Evolutionary conservation across 2,888 invertebrate species (phyloP), one percentile per base, ranked within the genome.

Genomic region (Phymatocera aterrima): DNA sequence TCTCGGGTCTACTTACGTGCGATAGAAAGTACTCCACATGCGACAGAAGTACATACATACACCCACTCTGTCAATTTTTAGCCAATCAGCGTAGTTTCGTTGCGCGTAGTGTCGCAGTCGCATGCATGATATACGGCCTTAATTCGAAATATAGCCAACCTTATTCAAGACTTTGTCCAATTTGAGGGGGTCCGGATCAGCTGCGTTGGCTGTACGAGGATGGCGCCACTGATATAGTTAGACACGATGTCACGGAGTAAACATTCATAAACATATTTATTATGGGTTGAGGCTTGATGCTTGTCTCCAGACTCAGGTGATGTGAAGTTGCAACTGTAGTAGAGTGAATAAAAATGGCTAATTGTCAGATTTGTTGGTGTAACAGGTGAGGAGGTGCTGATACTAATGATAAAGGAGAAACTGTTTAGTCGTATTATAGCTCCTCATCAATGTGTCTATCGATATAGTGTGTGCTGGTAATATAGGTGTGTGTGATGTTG

Each of bases 341-440:
- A n/a, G n/a, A n/a, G n/a, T 83, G 84, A 88, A 84, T 84, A 86
- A 88, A 88, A 89, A 90, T 89, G 90, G 89, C 88, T 87, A 90
- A 88, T 89, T 87, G 87, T 87, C 87, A 87, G 87, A 85, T 84
- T 84, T 83, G 84, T 85, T 86, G 86, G 87, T 86, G 86, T 84
- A 87, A 86, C 89, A 90, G 89, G 89, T 89, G 88, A 88, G n/a
- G n/a, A n/a, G 88, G 85, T 79, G 57, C 60, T 79, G 43, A 78
- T 77, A 78, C 43, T 82, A 78, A 70, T 82, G 60, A 78, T 24
- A 37, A 78, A 75, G 15, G 60, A 74, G 57, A 48, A 40, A 40
- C 31, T n/a, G 18, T 28, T 51, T 18, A 54, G 54, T 8, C 28
- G 28, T 51, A 48, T 3, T 57, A 28, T 57, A 51, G 51, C 51